Base-by-base conservation (phyloP, 2,888 invertebrate genomes). In the Ennomos erosarius region DNA sequence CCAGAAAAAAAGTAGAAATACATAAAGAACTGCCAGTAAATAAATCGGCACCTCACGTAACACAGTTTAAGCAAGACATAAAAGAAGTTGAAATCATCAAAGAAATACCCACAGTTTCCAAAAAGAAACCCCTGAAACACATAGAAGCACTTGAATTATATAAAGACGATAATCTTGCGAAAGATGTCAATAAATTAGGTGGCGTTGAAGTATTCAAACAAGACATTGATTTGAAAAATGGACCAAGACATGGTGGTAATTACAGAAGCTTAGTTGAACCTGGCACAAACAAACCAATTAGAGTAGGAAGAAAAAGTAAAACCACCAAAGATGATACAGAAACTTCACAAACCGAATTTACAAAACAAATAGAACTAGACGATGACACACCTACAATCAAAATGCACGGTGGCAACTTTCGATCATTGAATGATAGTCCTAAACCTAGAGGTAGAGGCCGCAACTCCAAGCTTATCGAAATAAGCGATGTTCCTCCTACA, bases 241-340 rank as follows among this genome's bases (percentile, higher is more conserved):
- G 87, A 5, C 90, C 89, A 8, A 84, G 77, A 66, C 92, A 92
- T 70, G 93, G 93, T 42, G 93, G 93, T 33, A 93, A 93, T 65
- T 92, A 92, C 55, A 82, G 83, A 76, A 81, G 75, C 60, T 79
- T 82, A 13, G 75, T 76, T 55, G 76, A 77, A 62, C 68, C 65
- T 10, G 57, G 58, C 8, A 64, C 63, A 34, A 53, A 58, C 10
- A 10, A 56, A 9, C 42, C 59, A 34, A 9, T 54, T 35, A 36
- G 46, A 53, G 62, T 49, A 10, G 59, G 10, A 34, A 44, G 36
- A 49, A 52, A 43, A 42, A 37, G 10, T 11, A 49, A 55, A 49
- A 1, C 43, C 11, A 12, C 43, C 9, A 64, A 67, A 36, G 51
- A 50, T 34, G 84, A 89, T 36, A 75, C 84, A 10, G 82, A 79